These are phyloP conservation scores for Zaprionus lineosus DNA, from an alignment of 2,888 invertebrate genomes.

Conservation along the genomic window DNA sequence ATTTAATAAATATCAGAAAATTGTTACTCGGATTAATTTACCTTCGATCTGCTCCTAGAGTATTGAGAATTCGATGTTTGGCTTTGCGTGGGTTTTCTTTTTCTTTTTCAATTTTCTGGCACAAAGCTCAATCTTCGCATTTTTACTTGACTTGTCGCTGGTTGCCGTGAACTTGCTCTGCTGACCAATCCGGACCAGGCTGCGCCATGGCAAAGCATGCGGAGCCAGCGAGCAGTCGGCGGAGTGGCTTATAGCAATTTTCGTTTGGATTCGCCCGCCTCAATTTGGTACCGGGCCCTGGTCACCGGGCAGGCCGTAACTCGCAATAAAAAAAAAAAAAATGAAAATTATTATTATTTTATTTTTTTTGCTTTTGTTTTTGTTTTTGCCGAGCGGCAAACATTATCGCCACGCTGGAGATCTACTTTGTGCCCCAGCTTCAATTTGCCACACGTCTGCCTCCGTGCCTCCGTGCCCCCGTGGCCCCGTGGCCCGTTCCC, in stretches of 20 bases:
- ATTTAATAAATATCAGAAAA: too few relatives aligned
- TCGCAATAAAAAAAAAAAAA: too few relatives aligned
- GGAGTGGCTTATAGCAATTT: slow-evolving; percentile 50
- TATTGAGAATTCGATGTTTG: slow-evolving; percentile 10
- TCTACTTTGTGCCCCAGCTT: slow-evolving; percentile 57
- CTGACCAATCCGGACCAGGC: slow-evolving; percentile 13
- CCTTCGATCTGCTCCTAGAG: too few relatives aligned
- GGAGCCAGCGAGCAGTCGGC: too few relatives aligned
- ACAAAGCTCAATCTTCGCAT: neutral
- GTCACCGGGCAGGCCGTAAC: neutral
- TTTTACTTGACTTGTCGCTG: slow-evolving; percentile 12
- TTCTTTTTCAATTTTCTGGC: too few relatives aligned
- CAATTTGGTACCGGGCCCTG: slow-evolving; percentile 4
- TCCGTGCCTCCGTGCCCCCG: neutral
- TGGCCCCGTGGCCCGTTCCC: neutral
- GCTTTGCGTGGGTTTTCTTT: too few relatives aligned
- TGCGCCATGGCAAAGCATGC: too few relatives aligned
- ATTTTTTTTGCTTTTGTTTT: slow-evolving; percentile 1
- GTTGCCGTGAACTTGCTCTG: slow-evolving; percentile 49
- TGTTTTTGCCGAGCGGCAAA: slow-evolving; percentile 41
- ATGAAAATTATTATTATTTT: slow-evolving; percentile 43
- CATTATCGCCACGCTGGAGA: slow-evolving; percentile 51
- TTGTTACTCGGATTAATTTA: too few relatives aligned
- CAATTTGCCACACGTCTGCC: slow-evolving; percentile 67
- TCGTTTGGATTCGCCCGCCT: slow-evolving; percentile 48